Evolutionary conservation across 2,113 vertebrate species (phyloP), one percentile per base, ranked within the genome.

Genomic region (Phaethornis superciliosus): DNA sequence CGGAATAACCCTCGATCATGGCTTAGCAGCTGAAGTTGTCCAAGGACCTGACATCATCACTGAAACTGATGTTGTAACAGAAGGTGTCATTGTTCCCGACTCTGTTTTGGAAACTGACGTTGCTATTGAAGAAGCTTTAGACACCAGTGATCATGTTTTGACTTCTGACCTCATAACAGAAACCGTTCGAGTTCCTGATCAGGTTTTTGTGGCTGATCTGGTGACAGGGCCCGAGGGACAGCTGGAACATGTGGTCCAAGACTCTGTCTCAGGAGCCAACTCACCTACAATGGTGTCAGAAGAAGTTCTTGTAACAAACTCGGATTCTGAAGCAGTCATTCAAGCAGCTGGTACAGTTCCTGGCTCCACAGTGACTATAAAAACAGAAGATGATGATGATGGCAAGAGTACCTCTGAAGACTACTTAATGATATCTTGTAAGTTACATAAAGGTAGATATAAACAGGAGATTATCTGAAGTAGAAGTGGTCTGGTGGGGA

Each of bases 341-440:
- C 99, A 99, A 91, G 96, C 98, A 40, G 96, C 99, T 15, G 96
- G 91, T 33, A 88, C 98, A 65, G 97, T 98, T 96, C 98, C 98
- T 40, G 97, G 97, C 84, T 98, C 99, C 94, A 98, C 98, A 4
- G 98, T 99, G 95, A 97, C 98, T 89, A 97, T 99, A 93, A 99
- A 99, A 97, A 98, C 98, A 4, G 99, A 99, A 92, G 99, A 99
- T 1, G 99, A 99, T 1, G 98, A 98, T 30, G 98, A 99, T 93
- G 98, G 97, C 91, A 99, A 99, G 97, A 99, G 99, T 97, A 98
- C 98, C 18, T 99, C 99, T 58, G 99, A 99, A 96, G 99, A 99
- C 98, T 99, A 99, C 97, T 98, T 99, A 96, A 99, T 99, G 99
- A 99, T 99, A 97, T 99, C 99, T 87, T 97, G 99, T 99, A 98